A percentile compares a stretch with the other conserved stretches of the same genome.
These are phyloP conservation scores for Eulithis prunata DNA, from an alignment of 2,888 invertebrate genomes.

Conservation along the genomic window DNA sequence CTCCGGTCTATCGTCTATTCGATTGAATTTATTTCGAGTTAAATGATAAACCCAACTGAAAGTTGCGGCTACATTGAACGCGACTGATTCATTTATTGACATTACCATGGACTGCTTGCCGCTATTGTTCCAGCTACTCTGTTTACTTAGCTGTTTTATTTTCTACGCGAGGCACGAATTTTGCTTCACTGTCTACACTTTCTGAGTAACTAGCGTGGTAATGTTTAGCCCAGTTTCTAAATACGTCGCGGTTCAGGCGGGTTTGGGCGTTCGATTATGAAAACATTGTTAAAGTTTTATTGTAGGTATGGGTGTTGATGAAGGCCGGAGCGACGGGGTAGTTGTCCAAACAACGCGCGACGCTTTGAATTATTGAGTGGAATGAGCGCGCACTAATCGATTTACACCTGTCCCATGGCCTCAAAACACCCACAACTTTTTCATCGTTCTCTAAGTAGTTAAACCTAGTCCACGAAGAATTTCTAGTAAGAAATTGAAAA, in stretches of 20 bases:
- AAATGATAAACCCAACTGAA: constrained; percentile 28
- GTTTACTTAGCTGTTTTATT: constrained; percentile 58
- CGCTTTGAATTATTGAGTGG: constrained; percentile 77
- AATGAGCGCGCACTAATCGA: constrained; percentile 74
- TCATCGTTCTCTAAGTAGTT: background rate
- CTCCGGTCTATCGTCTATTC: constrained; percentile 40
- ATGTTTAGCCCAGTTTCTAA: constrained; percentile 72
- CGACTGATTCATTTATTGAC: constrained; percentile 41
- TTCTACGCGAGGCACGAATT: constrained; percentile 43
- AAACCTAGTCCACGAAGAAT: background rate
- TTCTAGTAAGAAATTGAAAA: too few species aligned
- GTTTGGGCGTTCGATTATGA: constrained; percentile 70
- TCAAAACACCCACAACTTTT: constrained; percentile 10
- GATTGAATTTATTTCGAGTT: constrained; percentile 7
- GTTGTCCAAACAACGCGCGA: constrained; percentile 79
- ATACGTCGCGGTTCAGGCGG: constrained; percentile 54
- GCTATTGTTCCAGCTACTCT: constrained; percentile 40
- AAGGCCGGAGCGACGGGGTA: constrained; percentile 69
- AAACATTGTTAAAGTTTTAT: constrained; percentile 83
- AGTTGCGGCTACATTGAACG: constrained; percentile 32
- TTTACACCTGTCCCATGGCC: constrained; percentile 70
- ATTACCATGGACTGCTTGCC: constrained; percentile 31
- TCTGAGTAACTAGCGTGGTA: constrained; percentile 23
- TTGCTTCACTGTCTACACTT: constrained; percentile 31
- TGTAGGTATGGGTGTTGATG: constrained; percentile 72